Percentiles rank a stretch among this genome's conserved stretches.
Conservation (phyloP, 2,797 vertebrate genomes). For the Phalloptychus januarius region DNA sequence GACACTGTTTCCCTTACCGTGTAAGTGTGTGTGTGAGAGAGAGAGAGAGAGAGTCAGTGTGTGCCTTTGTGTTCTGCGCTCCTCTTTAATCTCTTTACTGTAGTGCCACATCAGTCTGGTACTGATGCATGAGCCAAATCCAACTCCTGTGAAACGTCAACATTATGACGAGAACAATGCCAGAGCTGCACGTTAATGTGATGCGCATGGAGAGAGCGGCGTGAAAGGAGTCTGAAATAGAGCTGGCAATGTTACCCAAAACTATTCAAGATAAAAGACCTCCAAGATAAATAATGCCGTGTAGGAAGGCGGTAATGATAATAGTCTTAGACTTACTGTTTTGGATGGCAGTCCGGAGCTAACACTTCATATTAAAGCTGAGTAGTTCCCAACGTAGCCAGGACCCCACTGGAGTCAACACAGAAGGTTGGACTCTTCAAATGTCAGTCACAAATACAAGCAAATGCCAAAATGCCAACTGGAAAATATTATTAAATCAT, state of each 20-base stretch:
- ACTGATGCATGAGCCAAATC: conserved; percentile 55
- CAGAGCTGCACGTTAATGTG: conserved; percentile 17
- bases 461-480: neutral
- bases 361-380: neutral
- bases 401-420: neutral
- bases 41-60: conserved; percentile 7
- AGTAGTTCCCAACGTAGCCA: neutral
- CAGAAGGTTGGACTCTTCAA: neutral
- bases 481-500: neutral
- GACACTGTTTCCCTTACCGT: conserved; percentile 62
- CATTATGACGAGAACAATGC: conserved; percentile 49
- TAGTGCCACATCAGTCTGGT: conserved; percentile 52
- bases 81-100: conserved; percentile 62
- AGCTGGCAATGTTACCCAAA: conserved; percentile 1
- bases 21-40: conserved; percentile 18
- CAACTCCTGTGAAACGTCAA: conserved; percentile 49
- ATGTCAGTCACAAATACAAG: neutral
- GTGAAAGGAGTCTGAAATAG: conserved; percentile 21
- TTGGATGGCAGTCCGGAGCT: neutral
- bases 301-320: neutral
- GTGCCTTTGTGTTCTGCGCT: conserved; percentile 11
- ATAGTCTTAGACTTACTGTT: neutral
- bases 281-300: neutral
- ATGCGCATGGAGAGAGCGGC: neutral
- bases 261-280: conserved; percentile 3